A percentile compares a stretch with the other conserved stretches of the same genome.
Evolutionary conservation across 92 coral and sea anemone genomes (phyloP).

Genomic region (Palythoa caribaeorum): DNA sequence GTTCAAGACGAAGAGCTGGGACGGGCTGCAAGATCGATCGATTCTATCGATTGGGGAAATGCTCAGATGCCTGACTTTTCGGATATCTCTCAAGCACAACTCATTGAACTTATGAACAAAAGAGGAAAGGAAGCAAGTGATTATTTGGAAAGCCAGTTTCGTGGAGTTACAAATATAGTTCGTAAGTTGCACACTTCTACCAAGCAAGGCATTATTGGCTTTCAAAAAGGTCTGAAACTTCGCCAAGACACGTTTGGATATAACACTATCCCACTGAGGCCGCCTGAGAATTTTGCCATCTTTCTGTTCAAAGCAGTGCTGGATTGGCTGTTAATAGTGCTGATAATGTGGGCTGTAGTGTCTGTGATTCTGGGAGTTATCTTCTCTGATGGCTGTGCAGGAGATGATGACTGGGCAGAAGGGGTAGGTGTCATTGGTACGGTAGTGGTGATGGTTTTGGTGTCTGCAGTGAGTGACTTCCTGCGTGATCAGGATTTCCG

Average conservation of each 20-base stretch:
- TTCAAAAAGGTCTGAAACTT: constrained; percentile 64
- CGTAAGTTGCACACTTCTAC: constrained; percentile 79
- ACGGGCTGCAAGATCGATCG: constrained; percentile 18
- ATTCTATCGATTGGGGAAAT: constrained; percentile 38
- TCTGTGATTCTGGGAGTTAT: constrained; percentile 82
- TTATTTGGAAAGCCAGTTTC: constrained; percentile 65
- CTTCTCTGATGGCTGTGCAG: constrained; percentile 83
- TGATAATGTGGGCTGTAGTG: constrained; percentile 72
- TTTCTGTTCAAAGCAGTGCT: constrained; percentile 72
- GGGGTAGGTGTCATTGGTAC: constrained; percentile 85
- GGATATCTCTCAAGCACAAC: constrained; percentile 63
- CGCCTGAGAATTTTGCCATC: constrained; percentile 59
- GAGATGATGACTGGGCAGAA: constrained; percentile 71
- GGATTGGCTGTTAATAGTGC: constrained; percentile 81
- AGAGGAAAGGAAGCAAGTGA: constrained; percentile 54
- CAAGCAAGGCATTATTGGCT: constrained; percentile 76
- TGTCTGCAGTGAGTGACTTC: constrained; percentile 79
- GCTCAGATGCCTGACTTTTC: constrained; percentile 66
- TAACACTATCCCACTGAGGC: constrained; percentile 70
- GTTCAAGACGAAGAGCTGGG: constrained; percentile 10
- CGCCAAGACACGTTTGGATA: constrained; percentile 69
- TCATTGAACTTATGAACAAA: constrained; percentile 63
- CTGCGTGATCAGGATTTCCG: constrained; percentile 70
- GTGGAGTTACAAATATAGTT: constrained; percentile 71
- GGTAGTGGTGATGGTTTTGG: constrained; percentile 67